Percentiles rank a stretch among this genome's conserved stretches.
These are phyloP conservation scores for Oreochromis niloticus DNA, from an alignment of 2,113 vertebrate genomes.

Conservation along the genomic window DNA sequence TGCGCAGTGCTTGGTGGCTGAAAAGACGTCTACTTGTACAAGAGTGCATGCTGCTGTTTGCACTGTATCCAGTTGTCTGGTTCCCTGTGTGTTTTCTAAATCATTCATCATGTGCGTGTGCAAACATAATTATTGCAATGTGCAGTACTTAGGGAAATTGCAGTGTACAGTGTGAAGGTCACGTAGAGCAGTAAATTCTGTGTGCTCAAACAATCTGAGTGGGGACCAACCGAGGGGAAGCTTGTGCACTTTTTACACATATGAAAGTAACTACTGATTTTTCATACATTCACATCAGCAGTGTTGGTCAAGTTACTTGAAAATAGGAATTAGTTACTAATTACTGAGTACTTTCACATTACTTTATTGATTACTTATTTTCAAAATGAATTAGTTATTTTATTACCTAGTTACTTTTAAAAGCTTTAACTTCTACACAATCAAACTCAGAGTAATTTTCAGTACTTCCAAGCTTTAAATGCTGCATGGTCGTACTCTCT, in stretches of 20 bases:
- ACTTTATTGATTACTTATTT: background rate
- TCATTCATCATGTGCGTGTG: constrained; percentile 28
- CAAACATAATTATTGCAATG: constrained; percentile 36
- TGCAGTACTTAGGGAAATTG: constrained; percentile 43
- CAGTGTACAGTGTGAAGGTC: constrained; percentile 36
- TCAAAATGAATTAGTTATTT: background rate
- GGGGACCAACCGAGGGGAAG: background rate
- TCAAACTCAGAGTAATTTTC: background rate
- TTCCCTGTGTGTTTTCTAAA: constrained; percentile 2
- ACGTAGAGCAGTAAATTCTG: constrained; percentile 1
- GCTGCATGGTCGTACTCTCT: background rate
- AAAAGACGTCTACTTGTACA: background rate
- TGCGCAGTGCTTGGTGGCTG: background rate
- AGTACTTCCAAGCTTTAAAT: background rate
- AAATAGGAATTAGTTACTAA: background rate
- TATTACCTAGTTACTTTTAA: background rate
- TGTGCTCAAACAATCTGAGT: constrained; percentile 30
- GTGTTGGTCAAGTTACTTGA: background rate
- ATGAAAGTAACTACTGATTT: background rate
- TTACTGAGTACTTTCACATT: background rate
- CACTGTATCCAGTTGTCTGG: background rate
- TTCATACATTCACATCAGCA: background rate
- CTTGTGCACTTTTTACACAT: background rate
- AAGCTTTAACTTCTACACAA: background rate
- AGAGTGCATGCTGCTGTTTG: background rate